Percentiles rank a stretch among this genome's conserved stretches.
phyloP scores from a whole-genome alignment of 2,888 invertebrate genomes.

The Pimpla rufipes region DNA sequence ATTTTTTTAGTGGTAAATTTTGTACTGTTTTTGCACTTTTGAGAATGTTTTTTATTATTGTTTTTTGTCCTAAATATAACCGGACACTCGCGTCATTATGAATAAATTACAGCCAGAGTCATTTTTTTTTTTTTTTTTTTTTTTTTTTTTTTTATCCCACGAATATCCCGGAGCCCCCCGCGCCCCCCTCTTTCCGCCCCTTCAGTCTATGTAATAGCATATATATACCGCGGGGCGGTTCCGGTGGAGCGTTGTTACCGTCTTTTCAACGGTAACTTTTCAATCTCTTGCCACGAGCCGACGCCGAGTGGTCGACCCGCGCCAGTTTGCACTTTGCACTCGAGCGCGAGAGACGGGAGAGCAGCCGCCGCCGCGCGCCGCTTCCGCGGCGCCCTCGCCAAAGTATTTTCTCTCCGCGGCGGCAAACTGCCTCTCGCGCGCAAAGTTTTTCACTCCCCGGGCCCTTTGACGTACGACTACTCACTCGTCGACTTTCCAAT shows the following conservation, averaged over 20 bases:
- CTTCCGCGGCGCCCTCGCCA: constrained; percentile 34
- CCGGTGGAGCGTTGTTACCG: constrained; percentile 53
- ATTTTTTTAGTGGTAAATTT: no score
- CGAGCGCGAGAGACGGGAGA: constrained; percentile 23
- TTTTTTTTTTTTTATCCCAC: not conserved
- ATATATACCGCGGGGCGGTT: not conserved
- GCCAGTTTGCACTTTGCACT: constrained; percentile 67
- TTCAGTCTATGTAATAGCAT: not conserved
- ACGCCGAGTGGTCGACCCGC: constrained; percentile 49
- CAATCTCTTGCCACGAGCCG: constrained; percentile 50
- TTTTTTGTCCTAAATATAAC: constrained; percentile 64
- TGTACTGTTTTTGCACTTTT: no score
- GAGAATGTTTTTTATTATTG: no score
- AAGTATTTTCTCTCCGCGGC: constrained; percentile 59
- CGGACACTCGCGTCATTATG: constrained; percentile 54
- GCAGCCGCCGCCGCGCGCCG: not conserved
- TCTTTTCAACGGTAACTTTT: constrained; percentile 64
- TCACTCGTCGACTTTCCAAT: constrained; percentile 68
- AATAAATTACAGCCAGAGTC: constrained; percentile 57
- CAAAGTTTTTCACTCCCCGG: constrained; percentile 65
- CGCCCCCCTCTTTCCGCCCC: not conserved
- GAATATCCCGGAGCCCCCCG: not conserved
- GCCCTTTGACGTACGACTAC: constrained; percentile 66
- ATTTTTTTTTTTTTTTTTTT: constrained; percentile 4
- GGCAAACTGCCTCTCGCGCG: constrained; percentile 65